Base-by-base conservation (phyloP, 2,113 vertebrate species). In the Zingel zingel region DNA sequence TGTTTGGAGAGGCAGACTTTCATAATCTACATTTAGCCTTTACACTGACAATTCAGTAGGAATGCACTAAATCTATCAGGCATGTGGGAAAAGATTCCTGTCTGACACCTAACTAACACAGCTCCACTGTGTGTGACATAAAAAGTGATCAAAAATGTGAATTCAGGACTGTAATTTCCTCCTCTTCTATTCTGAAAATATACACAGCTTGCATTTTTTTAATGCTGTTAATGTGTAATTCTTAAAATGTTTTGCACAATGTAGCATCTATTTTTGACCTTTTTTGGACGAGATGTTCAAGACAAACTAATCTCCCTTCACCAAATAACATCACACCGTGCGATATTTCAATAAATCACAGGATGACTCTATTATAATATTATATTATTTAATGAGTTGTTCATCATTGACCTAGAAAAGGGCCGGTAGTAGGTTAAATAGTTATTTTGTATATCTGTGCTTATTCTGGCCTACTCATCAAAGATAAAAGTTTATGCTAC, bases 91-190 rank as follows among this genome's bases (percentile, higher is more conserved):
- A 66, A 58, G 56, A 77, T 74, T 62, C 51, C 75, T 50, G 81
- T 88, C 75, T 86, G 72, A 64, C 61, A 78, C 59, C 56, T 66
- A 62, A 47, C 68, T 39, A 39, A 77, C 48, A 59, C 61, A 66
- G 62, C 81, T 74, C 63, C 75, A 66, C 81, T 16, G 15, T 58
- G 33, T 33, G 27, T 27, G n/a, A n/a, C 21, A 30, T 39, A 61
- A 57, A 18, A 48, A 13, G 7, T 66, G 4, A 77, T 51, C 25
- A 21, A 11, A 54, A 47, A 11, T 76, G 76, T 62, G 15, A 86
- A 63, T 16, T 78, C 27, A 27, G 33, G 10, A 23, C 8, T 53
- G 51, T 16, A 59, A 43, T 76, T 63, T 74, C 16, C 23, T 62
- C 25, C 23, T 27, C 18, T 73, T 23, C 0, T 47, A 10, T 53